phyloP scores from a whole-genome alignment of 2,797 vertebrate genomes.

The Cuculus canorus region DNA sequence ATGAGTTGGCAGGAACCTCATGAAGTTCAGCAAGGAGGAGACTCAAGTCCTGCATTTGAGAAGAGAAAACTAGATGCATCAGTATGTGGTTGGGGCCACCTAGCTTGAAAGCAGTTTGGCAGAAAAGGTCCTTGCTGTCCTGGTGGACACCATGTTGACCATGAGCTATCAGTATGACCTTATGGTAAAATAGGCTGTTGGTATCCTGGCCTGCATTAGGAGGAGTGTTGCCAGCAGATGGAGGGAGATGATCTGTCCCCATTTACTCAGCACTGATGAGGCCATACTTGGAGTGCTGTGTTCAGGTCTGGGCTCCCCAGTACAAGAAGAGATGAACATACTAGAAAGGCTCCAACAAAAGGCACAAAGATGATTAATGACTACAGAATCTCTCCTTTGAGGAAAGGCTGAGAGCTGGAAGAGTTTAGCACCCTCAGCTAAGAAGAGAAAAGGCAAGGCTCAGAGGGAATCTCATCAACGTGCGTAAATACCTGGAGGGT shows the following conservation, averaged over 20 bases:
- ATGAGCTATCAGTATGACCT: not conserved
- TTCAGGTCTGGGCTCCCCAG: not conserved
- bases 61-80: not conserved
- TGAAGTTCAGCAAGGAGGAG: not conserved
- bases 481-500: not conserved
- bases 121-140: not conserved
- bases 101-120: not conserved
- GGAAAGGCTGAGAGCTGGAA: not conserved
- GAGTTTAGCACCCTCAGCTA: not conserved
- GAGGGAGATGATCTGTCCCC: not conserved
- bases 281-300: not conserved
- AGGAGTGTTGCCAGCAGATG: not conserved
- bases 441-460: not conserved
- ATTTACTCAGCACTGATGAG: not conserved
- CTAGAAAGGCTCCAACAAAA: not conserved
- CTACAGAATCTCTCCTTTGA: not conserved
- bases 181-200: not conserved
- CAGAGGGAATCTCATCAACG: not conserved
- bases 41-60: not conserved
- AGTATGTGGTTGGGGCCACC: not conserved
- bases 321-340: not conserved
- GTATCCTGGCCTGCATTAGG: not conserved
- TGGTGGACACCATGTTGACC: not conserved
- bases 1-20: not conserved
- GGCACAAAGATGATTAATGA: not conserved